These are phyloP conservation scores for Drosophila eugracilis DNA, from an alignment of 1,140 invertebrate genomes.

Conservation along the genomic window DNA sequence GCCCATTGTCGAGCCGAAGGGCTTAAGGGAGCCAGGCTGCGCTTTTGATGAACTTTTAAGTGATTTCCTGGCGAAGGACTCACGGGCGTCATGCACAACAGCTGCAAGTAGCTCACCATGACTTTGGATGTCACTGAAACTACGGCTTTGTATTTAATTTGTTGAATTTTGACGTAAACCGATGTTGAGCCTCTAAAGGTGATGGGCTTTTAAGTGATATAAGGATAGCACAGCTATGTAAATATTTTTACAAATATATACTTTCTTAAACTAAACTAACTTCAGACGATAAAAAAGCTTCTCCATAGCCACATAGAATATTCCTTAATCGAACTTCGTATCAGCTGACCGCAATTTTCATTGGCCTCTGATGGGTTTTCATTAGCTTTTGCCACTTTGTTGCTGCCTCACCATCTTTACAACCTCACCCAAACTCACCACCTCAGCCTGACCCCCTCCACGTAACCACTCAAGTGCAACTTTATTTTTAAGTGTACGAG, in stretches of 20 bases:
- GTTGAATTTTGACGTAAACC: background rate
- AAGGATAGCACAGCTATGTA: background rate
- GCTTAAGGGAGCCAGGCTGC: constrained; percentile 41
- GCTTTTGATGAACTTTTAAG: constrained; percentile 74
- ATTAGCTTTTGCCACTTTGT: constrained; percentile 38
- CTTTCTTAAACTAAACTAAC: too few relatives aligned
- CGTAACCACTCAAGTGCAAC: constrained; percentile 44
- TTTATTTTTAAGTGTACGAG: constrained; percentile 73
- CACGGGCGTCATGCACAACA: constrained; percentile 21
- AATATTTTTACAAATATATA: too few relatives aligned
- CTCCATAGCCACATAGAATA: too few relatives aligned
- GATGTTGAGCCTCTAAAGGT: background rate
- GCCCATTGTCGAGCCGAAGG: constrained; percentile 45
- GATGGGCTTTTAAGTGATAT: background rate
- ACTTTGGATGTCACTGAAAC: constrained; percentile 11
- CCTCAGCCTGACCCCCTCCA: background rate
- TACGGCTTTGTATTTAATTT: constrained; percentile 24
- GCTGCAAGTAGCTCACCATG: constrained; percentile 14
- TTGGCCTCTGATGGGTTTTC: constrained; percentile 16
- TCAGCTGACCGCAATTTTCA: background rate
- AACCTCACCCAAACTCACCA: constrained; percentile 17
- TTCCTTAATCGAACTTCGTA: constrained; percentile 15
- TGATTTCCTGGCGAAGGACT: constrained; percentile 59
- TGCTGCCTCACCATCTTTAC: constrained; percentile 31
- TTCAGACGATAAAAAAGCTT: too few relatives aligned